Percentiles rank a stretch among this genome's conserved stretches.
These are phyloP conservation scores for Stylophora pistillata DNA, from an alignment of 64 coral and sea anemone genomes.

Conservation along the genomic window DNA sequence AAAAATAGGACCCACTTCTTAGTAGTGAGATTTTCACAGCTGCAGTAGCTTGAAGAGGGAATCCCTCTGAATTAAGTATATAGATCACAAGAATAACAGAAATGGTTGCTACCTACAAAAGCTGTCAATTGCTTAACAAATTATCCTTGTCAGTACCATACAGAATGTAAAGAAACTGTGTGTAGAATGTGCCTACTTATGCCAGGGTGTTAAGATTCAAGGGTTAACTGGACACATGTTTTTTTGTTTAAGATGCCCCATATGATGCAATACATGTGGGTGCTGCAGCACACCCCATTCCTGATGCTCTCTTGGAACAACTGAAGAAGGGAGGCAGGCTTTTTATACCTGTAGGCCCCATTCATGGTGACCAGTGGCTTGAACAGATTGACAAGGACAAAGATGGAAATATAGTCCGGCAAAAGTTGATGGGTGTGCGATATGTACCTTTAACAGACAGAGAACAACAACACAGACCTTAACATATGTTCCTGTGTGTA, in stretches of 20 bases:
- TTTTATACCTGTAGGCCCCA: slow-evolving; percentile 88
- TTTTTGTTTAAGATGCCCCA: slow-evolving; percentile 52
- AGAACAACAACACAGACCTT: slow-evolving; percentile 47
- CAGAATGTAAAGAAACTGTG: too few species aligned
- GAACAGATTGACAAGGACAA: slow-evolving; percentile 92
- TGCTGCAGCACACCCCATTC: slow-evolving; percentile 86
- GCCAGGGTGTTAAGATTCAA: too few species aligned
- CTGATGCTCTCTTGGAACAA: slow-evolving; percentile 80
- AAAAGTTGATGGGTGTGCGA: slow-evolving; percentile 88
- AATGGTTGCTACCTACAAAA: too few species aligned
- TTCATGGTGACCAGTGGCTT: slow-evolving; percentile 84
- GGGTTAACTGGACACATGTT: background rate
- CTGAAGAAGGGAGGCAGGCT: slow-evolving; percentile 84
- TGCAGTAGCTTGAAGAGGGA: too few species aligned
- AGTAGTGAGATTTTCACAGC: too few species aligned
- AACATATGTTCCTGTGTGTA: background rate
- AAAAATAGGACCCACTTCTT: too few species aligned
- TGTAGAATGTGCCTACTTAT: too few species aligned
- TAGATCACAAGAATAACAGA: too few species aligned
- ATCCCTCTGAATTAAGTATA: too few species aligned
- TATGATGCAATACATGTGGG: slow-evolving; percentile 98
- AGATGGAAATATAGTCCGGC: slow-evolving; percentile 70
- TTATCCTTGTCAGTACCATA: too few species aligned
- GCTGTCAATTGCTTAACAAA: too few species aligned
- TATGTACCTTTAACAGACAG: slow-evolving; percentile 93